Base-by-base conservation (phyloP, 1,140 invertebrate genomes). In the Aleiodes sp. region DNA sequence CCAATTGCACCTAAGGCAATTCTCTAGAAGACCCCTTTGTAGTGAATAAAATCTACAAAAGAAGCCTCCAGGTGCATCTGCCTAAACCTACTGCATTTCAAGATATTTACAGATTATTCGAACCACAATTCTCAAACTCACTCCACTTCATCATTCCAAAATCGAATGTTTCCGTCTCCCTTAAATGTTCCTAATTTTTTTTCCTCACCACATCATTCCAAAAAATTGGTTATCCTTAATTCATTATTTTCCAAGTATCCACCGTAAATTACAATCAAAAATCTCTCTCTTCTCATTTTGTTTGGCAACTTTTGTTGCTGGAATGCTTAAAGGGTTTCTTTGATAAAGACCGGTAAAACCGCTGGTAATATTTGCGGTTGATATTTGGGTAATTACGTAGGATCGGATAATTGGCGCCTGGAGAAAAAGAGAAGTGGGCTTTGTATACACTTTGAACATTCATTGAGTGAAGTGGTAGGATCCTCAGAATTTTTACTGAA, bases 341-440 rank as follows among this genome's bases (percentile, higher is more conserved):
- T 10, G 21, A 12, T 24, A 52, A 16, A 52, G 19, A 52, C 46
- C 46, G 19, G 26, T 24, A 21, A 16, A 24, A 21, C 24, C 28
- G 28, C 56, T n/a, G 31, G 39, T 41, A 64, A 64, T 46, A 64
- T 64, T 64, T 64, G 62, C 35, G 62, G 62, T 64, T 64, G 14
- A 41, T 64, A 64, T 64, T 64, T 64, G 19, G 62, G 62, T 39
- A 64, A 64, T 64, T 64, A 64, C 35, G 35, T 61, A 10, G n/a
- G 7, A 41, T 41, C 35, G 8, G 19, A 33, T 39, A 63, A 63
- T 63, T 39, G 35, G 31, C 31, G 35, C 60, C 21, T 37, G 57
- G 28, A 60, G 57, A 12, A 35, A 12, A 35, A 14, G 41, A 46
- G 41, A 6, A 6, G 8, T 16, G 60, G 21, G 60, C 6, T 35